Conservation (phyloP, 1,140 invertebrate species). For the Aphis craccivora region DNA sequence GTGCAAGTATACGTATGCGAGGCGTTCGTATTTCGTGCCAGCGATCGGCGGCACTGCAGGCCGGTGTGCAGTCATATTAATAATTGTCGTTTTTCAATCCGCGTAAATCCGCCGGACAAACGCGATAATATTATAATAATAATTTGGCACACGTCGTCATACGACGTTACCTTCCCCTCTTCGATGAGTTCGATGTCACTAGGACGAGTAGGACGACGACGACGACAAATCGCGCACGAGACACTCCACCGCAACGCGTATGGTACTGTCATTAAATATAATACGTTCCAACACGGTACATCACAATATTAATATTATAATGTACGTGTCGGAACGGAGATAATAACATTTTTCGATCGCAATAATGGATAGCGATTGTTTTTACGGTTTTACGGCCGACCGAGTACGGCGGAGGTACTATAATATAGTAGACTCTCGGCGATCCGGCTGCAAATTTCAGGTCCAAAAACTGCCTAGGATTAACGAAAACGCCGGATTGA, state of each 20-base stretch:
- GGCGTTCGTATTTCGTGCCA: background rate
- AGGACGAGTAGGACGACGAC: background rate
- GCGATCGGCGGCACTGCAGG: background rate
- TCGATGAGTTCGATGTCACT: background rate
- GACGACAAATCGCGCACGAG: background rate
- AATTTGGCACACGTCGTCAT: too few species aligned
- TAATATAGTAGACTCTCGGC: too few species aligned
- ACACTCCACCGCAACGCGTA: background rate
- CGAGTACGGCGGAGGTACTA: too few species aligned
- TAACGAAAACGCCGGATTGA: too few species aligned
- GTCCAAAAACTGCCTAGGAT: too few species aligned
- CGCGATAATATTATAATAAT: too few species aligned
- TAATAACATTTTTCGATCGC: background rate
- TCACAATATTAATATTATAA: background rate
- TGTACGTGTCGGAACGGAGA: background rate
- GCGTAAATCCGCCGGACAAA: too few species aligned
- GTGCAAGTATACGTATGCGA: too few species aligned
- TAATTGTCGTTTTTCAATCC: too few species aligned
- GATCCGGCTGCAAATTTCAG: too few species aligned
- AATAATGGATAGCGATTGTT: background rate
- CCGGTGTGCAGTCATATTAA: too few species aligned
- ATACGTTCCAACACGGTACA: background rate
- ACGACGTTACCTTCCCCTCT: background rate
- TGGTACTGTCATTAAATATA: too few species aligned
- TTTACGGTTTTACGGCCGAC: background rate